Evolutionary conservation across 2,888 invertebrate genomes (phyloP).

Genomic region (Mamestra brassicae): DNA sequence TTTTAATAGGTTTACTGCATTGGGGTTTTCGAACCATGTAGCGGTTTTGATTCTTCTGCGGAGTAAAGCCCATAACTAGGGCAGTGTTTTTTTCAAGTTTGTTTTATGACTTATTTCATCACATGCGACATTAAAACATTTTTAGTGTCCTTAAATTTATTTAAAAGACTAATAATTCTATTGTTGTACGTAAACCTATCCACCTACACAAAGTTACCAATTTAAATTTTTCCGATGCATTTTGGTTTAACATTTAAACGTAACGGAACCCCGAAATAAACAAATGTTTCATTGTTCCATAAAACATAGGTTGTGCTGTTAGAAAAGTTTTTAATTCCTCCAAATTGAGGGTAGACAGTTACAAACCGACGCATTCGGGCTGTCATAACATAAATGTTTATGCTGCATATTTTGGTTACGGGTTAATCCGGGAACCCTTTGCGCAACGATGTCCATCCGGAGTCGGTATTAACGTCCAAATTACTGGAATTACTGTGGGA

Average conservation of each 20-base stretch:
- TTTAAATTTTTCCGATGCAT: not conserved
- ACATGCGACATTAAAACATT: not conserved
- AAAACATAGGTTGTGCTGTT: constrained; percentile 9
- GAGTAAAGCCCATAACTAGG: not conserved
- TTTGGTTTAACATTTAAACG: not conserved
- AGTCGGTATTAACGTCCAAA: constrained; percentile 35
- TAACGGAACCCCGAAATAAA: not conserved
- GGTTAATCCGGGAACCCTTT: constrained; percentile 49
- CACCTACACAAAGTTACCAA: not conserved
- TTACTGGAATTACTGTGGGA: constrained; percentile 40
- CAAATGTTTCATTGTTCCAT: constrained; percentile 22
- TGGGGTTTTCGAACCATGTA: not conserved
- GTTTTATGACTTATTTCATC: too few species aligned
- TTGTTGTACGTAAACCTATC: too few species aligned
- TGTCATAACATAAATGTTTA: constrained; percentile 62
- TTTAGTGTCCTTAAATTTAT: too few species aligned
- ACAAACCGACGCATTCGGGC: constrained; percentile 46
- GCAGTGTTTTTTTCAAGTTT: too few species aligned
- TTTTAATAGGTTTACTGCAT: not conserved
- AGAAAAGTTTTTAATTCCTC: constrained; percentile 54
- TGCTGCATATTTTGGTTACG: constrained; percentile 55
- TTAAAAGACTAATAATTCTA: too few species aligned
- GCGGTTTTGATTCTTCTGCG: not conserved
- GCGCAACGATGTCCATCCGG: constrained; percentile 38
- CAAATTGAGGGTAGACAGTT: constrained; percentile 44